Evolutionary conservation across 2,797 vertebrate species (phyloP).

Genomic region (Amniataba percoides): DNA sequence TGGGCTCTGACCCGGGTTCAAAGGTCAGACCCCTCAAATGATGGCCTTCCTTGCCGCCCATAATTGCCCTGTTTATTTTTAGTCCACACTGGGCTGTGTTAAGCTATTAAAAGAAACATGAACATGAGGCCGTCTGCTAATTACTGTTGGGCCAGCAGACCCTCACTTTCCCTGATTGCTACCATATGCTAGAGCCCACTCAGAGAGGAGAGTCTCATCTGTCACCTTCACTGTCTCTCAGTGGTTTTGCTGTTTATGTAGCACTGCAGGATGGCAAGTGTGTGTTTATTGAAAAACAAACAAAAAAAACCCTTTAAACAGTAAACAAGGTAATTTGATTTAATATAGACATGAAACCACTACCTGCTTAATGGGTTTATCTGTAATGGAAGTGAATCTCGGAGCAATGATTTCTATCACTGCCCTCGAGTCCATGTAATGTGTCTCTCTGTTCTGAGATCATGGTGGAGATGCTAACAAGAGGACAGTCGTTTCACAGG

Average conservation of each 20-base stretch:
- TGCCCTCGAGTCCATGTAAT: neutral
- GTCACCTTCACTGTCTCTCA: constrained; percentile 82
- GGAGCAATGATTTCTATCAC: neutral
- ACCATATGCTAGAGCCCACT: constrained; percentile 87
- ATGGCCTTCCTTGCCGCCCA: constrained; percentile 81
- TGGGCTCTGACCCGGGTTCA: constrained; percentile 83
- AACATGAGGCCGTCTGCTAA: constrained; percentile 89
- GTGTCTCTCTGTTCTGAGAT: neutral
- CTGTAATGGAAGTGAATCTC: neutral
- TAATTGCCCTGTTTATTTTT: constrained; percentile 91
- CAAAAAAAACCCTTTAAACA: neutral
- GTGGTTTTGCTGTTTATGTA: constrained; percentile 43
- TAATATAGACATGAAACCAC: neutral
- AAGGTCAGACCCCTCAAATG: constrained; percentile 85
- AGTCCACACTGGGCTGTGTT: constrained; percentile 88
- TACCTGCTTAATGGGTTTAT: neutral
- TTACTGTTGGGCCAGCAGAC: constrained; percentile 87
- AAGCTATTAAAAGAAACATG: constrained; percentile 92
- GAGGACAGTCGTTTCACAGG: constrained; percentile 10
- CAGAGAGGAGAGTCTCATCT: constrained; percentile 77
- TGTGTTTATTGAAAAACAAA: neutral
- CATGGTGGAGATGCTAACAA: neutral
- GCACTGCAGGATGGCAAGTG: constrained; percentile 38
- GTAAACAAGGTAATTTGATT: neutral
- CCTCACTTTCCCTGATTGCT: constrained; percentile 87